These are phyloP conservation scores for Trinorchestia longiramus DNA, from an alignment of 1,140 invertebrate species.

Conservation along the genomic window DNA sequence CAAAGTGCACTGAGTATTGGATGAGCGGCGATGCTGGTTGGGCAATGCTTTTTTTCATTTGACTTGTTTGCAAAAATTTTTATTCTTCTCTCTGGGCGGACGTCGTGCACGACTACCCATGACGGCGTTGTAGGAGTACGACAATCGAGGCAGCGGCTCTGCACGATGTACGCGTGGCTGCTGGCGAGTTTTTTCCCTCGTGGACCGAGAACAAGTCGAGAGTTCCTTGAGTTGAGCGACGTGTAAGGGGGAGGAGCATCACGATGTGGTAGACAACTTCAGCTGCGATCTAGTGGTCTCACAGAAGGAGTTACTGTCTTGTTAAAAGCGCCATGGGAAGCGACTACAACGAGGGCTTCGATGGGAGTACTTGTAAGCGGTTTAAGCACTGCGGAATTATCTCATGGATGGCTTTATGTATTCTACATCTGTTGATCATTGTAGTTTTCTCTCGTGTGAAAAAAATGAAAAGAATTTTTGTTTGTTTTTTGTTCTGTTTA, in stretches of 20 bases:
- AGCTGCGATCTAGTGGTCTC: not conserved
- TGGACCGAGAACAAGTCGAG: not conserved
- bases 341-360: not conserved
- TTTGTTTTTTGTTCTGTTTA: too few relatives aligned
- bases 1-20: constrained; percentile 13
- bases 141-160: constrained; percentile 6
- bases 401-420: not conserved
- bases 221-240: not conserved
- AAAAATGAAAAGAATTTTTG: too few relatives aligned
- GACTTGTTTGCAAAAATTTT: not conserved
- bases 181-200: not conserved
- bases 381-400: not conserved
- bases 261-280: not conserved
- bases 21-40: constrained; percentile 48
- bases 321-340: not conserved
- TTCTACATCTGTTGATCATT: not conserved
- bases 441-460: not conserved
- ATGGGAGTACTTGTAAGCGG: not conserved
- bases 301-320: constrained; percentile 7
- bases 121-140: constrained; percentile 18
- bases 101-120: constrained; percentile 18
- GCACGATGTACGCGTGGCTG: not conserved
- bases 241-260: not conserved
- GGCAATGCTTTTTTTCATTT: constrained; percentile 42
- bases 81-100: constrained; percentile 42